Evolutionary conservation across 2,113 vertebrate genomes (phyloP).

Genomic region (Dunckerocampus dactyliophorus): DNA sequence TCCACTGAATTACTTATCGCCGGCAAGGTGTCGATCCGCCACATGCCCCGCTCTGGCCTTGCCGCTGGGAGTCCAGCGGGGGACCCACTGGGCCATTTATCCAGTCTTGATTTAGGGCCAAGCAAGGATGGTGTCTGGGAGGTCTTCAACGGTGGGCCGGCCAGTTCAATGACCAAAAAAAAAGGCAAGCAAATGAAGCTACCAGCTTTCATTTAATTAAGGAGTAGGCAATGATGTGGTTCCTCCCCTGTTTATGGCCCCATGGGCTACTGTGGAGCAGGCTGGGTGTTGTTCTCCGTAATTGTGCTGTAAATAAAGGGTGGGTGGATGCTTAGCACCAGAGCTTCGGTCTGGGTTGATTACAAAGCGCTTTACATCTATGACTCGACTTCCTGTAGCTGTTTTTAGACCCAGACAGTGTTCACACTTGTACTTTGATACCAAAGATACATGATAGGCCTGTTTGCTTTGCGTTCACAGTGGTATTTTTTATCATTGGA

Average conservation of each 20-base stretch:
- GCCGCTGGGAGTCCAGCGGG: constrained; percentile 59
- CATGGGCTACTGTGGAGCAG: constrained; percentile 58
- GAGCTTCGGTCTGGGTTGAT: constrained; percentile 23
- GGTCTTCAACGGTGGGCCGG: constrained; percentile 63
- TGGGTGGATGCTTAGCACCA: constrained; percentile 37
- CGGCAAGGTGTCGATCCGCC: constrained; percentile 84
- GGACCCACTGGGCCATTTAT: constrained; percentile 75
- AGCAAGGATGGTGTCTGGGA: constrained; percentile 69
- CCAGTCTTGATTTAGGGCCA: constrained; percentile 80
- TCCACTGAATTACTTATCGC: constrained; percentile 95
- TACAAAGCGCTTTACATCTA: constrained; percentile 19
- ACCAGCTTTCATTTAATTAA: constrained; percentile 91
- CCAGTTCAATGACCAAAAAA: constrained; percentile 66
- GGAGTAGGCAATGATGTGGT: constrained; percentile 74
- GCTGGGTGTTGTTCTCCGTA: constrained; percentile 61
- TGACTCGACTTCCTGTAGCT: constrained; percentile 7
- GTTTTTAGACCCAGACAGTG: background rate
- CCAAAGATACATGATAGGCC: background rate
- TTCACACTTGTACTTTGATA: background rate
- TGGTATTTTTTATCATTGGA: too few relatives aligned
- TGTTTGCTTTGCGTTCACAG: background rate
- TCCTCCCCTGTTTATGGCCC: constrained; percentile 75
- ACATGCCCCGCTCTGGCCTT: constrained; percentile 68
- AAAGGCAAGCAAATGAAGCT: constrained; percentile 70
- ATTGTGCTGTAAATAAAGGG: constrained; percentile 81